phyloP scores from a whole-genome alignment of 2,797 vertebrate species.

The Pangasius krempfi region DNA sequence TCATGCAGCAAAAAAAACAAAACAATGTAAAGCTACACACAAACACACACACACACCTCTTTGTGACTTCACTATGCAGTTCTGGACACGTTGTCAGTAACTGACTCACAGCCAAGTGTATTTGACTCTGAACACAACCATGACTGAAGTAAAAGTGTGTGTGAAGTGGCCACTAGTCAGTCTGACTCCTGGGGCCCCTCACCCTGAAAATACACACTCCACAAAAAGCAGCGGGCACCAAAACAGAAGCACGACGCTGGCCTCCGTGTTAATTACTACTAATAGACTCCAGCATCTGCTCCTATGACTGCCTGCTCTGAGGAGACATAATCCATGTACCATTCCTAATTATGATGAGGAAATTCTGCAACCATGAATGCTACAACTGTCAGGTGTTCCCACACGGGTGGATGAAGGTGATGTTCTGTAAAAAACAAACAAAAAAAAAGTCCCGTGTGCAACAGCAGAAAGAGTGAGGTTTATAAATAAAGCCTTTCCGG shows the following conservation, averaged over 20 bases:
- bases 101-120: slow-evolving; percentile 19
- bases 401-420: background rate
- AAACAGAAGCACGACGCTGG: slow-evolving; percentile 53
- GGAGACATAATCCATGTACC: background rate
- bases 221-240: slow-evolving; percentile 43
- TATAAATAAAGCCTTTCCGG: slow-evolving; percentile 85
- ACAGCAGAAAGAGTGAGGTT: slow-evolving; percentile 43
- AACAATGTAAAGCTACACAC: background rate
- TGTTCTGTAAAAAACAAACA: background rate
- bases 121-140: slow-evolving; percentile 25
- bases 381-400: background rate
- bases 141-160: slow-evolving; percentile 40
- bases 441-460: background rate
- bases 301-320: slow-evolving; percentile 10
- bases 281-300: slow-evolving; percentile 42
- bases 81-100: slow-evolving; percentile 5
- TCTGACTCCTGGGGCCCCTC: slow-evolving; percentile 50
- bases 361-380: background rate
- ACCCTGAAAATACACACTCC: slow-evolving; percentile 48
- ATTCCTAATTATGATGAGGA: background rate
- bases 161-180: slow-evolving; percentile 49
- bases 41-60: slow-evolving; percentile 1
- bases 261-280: slow-evolving; percentile 40
- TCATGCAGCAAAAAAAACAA: background rate
- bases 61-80: background rate